Percentiles rank a stretch among this genome's conserved stretches.
Conservation (phyloP, 1,140 invertebrate species). For the Anastrepha ludens region DNA sequence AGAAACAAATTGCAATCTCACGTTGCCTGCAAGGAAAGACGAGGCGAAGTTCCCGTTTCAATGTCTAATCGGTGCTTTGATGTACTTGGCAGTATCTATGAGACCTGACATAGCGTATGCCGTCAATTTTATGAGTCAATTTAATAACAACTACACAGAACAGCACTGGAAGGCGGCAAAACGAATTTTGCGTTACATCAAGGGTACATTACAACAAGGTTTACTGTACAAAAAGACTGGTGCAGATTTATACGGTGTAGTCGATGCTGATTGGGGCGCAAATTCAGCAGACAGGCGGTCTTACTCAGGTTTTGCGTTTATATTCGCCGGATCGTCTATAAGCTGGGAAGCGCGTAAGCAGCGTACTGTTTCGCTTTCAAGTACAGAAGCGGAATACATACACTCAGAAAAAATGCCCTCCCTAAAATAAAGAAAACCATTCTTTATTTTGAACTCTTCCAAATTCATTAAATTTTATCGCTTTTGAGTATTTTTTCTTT, state of each 20-base stretch:
- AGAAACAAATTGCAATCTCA: constrained; percentile 31
- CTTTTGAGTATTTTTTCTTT: too few species aligned
- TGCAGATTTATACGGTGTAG: constrained; percentile 64
- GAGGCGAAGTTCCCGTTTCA: constrained; percentile 54
- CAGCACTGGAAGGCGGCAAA: constrained; percentile 74
- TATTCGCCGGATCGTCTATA: too few species aligned
- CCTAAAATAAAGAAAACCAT: too few species aligned
- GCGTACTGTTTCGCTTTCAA: too few species aligned
- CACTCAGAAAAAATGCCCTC: too few species aligned
- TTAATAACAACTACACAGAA: constrained; percentile 63
- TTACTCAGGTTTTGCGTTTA: too few species aligned
- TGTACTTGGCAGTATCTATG: constrained; percentile 59
- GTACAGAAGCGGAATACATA: too few species aligned
- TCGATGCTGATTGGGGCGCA: constrained; percentile 63
- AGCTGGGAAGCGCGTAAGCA: too few species aligned
- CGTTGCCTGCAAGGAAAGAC: neutral
- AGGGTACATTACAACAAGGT: constrained; percentile 62
- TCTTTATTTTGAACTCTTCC: too few species aligned
- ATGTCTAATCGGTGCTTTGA: constrained; percentile 58
- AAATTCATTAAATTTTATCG: too few species aligned
- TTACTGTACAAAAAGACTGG: constrained; percentile 53
- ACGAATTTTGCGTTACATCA: constrained; percentile 70
- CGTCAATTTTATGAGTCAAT: constrained; percentile 74
- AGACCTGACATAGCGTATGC: constrained; percentile 75
- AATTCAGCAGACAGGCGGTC: constrained; percentile 73